Evolutionary conservation across 2,113 vertebrate species (phyloP).

Genomic region (Pogonocichla stellata): DNA sequence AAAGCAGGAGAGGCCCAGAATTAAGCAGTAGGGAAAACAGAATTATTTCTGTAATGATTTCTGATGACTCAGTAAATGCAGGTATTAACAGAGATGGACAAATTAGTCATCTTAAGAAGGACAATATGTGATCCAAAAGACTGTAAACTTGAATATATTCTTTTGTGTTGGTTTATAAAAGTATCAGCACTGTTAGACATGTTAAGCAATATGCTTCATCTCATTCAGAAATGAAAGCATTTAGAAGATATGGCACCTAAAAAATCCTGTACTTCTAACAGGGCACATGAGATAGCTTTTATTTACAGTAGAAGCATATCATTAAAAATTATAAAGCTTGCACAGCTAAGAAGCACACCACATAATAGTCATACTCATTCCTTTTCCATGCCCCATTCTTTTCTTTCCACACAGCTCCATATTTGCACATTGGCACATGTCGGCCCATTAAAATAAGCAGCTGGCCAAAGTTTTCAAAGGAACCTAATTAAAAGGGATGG

Average conservation of each 20-base stretch:
- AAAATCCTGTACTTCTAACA: neutral
- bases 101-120: neutral
- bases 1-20: neutral
- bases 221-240: neutral
- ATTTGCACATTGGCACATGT: slow-evolving; percentile 11
- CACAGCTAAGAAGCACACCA: neutral
- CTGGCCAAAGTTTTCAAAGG: slow-evolving; percentile 36
- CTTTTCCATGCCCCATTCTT: neutral
- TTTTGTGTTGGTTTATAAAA: neutral
- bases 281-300: neutral
- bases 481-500: slow-evolving; percentile 40
- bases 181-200: neutral
- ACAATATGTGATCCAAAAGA: neutral
- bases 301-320: neutral
- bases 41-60: neutral
- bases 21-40: neutral
- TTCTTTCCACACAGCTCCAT: neutral
- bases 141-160: neutral
- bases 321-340: neutral
- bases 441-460: slow-evolving; percentile 44
- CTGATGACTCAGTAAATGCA: neutral
- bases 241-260: neutral
- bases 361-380: neutral
- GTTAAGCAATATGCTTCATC: neutral
- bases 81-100: neutral